These are phyloP conservation scores for Epistrophe grossulariae DNA, from an alignment of 2,888 invertebrate species.

Conservation along the genomic window DNA sequence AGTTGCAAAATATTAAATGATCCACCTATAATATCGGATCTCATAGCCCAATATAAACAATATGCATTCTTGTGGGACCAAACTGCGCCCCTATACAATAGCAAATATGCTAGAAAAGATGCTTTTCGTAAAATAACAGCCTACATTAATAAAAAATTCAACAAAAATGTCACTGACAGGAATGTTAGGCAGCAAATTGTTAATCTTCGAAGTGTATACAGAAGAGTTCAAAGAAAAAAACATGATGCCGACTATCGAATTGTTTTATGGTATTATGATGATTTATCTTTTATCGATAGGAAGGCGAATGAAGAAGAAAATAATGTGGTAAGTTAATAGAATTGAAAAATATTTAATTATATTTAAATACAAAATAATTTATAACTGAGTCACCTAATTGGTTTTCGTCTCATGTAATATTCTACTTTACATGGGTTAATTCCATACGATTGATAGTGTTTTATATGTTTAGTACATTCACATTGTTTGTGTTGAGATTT, in stretches of 20 bases:
- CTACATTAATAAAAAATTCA: constrained; percentile 38
- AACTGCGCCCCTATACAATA: constrained; percentile 35
- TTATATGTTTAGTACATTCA: too few relatives aligned
- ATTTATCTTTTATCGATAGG: constrained; percentile 58
- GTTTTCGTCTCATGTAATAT: too few relatives aligned
- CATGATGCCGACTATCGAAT: constrained; percentile 44
- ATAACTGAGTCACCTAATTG: too few relatives aligned
- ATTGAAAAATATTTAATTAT: too few relatives aligned
- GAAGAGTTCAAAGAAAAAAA: constrained; percentile 45
- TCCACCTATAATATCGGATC: constrained; percentile 44
- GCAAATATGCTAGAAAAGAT: constrained; percentile 52
- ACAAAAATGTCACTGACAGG: constrained; percentile 49
- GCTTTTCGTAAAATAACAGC: constrained; percentile 44
- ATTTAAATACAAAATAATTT: too few relatives aligned
- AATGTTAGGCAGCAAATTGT: constrained; percentile 54
- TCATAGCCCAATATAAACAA: constrained; percentile 58
- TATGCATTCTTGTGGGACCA: constrained; percentile 57
- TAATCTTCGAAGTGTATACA: constrained; percentile 50
- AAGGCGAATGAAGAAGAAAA: constrained; percentile 38
- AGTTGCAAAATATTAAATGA: constrained; percentile 42
- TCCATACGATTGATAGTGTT: too few relatives aligned
- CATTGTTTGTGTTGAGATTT: too few relatives aligned
- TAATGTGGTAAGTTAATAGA: constrained; percentile 16
- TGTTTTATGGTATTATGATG: constrained; percentile 60
- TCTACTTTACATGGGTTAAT: too few relatives aligned